phyloP scores from a whole-genome alignment of 2,797 vertebrate genomes.

The Hafferia zeledoni region DNA sequence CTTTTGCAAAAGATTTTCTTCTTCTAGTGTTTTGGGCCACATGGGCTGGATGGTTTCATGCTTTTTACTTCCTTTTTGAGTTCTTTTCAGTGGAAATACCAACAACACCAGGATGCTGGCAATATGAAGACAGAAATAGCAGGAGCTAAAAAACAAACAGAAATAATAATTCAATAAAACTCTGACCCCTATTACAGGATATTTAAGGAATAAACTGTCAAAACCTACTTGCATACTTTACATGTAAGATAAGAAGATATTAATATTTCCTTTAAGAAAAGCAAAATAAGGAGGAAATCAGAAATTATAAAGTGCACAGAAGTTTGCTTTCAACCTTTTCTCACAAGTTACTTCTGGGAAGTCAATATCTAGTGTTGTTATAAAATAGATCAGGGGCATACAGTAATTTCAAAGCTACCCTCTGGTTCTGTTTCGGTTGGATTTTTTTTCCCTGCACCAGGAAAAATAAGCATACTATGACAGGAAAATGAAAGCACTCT shows the following conservation, averaged over 20 bases:
- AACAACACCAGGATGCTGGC: slow-evolving; percentile 85
- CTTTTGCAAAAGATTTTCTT: slow-evolving; percentile 73
- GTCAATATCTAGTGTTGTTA: neutral
- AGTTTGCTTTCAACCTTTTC: neutral
- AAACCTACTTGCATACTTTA: neutral
- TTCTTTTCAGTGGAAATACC: slow-evolving; percentile 85
- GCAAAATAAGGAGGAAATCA: neutral
- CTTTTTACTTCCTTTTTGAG: slow-evolving; percentile 79
- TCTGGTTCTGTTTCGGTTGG: neutral
- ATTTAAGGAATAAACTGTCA: neutral
- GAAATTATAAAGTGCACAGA: neutral
- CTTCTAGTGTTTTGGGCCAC: slow-evolving; percentile 61
- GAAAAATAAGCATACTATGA: neutral
- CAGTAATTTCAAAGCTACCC: neutral
- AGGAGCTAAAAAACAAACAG: slow-evolving; percentile 83
- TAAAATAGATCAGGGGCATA: neutral
- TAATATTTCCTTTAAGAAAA: neutral
- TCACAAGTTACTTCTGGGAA: neutral
- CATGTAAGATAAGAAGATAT: neutral
- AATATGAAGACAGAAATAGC: slow-evolving; percentile 92
- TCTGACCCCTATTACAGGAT: neutral
- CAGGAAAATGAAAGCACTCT: neutral
- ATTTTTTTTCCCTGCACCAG: neutral
- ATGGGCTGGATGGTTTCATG: slow-evolving; percentile 64
- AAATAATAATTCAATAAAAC: neutral